phyloP scores from a whole-genome alignment of 2,888 invertebrate genomes.

The Oscheius sp. region DNA sequence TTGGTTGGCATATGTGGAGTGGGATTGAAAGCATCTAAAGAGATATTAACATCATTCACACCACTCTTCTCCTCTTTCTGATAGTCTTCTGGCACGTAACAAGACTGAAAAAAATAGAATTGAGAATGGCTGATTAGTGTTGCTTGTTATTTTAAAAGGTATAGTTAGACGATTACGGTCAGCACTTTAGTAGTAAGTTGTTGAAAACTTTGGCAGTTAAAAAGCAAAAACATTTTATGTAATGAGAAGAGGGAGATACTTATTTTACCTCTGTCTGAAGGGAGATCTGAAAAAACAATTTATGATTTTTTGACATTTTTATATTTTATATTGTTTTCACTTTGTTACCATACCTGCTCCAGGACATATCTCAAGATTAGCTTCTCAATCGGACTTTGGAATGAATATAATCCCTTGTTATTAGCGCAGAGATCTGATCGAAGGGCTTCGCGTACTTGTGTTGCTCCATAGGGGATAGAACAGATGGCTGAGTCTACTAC shows the following conservation, averaged over 20 bases:
- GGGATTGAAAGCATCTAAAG: slow-evolving; percentile 43
- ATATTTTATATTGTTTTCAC: background rate
- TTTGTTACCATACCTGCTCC: slow-evolving; percentile 73
- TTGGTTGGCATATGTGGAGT: slow-evolving; percentile 40
- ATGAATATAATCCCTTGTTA: slow-evolving; percentile 69
- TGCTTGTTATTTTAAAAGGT: no score
- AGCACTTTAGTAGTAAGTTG: no score
- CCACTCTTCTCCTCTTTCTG: slow-evolving; percentile 68
- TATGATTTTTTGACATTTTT: background rate
- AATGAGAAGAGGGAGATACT: background rate
- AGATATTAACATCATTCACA: slow-evolving; percentile 36
- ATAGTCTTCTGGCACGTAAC: slow-evolving; percentile 74
- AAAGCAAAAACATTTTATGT: no score
- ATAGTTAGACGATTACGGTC: no score
- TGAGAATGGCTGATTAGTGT: no score
- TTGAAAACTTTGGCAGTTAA: no score
- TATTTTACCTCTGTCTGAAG: slow-evolving; percentile 9
- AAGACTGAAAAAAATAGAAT: slow-evolving; percentile 55
- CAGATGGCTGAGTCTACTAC: slow-evolving; percentile 74
- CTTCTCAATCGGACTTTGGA: slow-evolving; percentile 73
- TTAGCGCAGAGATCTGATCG: slow-evolving; percentile 50
- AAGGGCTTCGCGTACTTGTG: slow-evolving; percentile 71
- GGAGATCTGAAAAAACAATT: slow-evolving; percentile 1
- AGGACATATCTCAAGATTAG: slow-evolving; percentile 73
- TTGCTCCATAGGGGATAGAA: slow-evolving; percentile 75